Percentiles rank a stretch among this genome's conserved stretches.
Evolutionary conservation across 2,113 vertebrate genomes (phyloP).

Genomic region (Ameiurus melas): DNA sequence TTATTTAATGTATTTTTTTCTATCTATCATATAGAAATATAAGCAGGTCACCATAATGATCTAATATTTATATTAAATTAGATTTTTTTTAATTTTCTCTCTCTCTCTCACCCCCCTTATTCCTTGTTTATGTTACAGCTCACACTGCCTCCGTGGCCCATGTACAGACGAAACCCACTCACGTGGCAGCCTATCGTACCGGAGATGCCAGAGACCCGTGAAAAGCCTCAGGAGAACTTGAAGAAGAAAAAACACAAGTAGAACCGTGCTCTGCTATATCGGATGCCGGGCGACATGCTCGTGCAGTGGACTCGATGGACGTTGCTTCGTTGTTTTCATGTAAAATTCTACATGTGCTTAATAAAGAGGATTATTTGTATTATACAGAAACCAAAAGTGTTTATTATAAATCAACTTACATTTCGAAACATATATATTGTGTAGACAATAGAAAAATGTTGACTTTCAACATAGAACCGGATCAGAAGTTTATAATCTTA

Average conservation of each 20-base stretch:
- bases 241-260: slow-evolving; percentile 95
- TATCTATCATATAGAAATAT: too few relatives aligned
- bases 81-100: too few relatives aligned
- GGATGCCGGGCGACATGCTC: neutral
- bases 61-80: neutral
- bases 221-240: slow-evolving; percentile 83
- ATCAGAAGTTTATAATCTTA: neutral
- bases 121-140: slow-evolving; percentile 69
- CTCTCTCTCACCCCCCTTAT: neutral
- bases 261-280: slow-evolving; percentile 2
- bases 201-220: slow-evolving; percentile 76
- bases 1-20: too few relatives aligned
- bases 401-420: slow-evolving; percentile 24
- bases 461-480: slow-evolving; percentile 12
- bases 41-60: neutral
- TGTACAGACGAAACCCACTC: slow-evolving; percentile 88
- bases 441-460: neutral
- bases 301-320: neutral
- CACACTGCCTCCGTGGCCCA: slow-evolving; percentile 94
- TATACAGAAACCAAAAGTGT: neutral
- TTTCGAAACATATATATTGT: slow-evolving; percentile 22
- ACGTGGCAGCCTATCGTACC: slow-evolving; percentile 85
- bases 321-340: neutral
- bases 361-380: slow-evolving; percentile 41
- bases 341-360: slow-evolving; percentile 23